phyloP scores from a whole-genome alignment of 2,888 invertebrate species.

The Dastarcus helophoroides region DNA sequence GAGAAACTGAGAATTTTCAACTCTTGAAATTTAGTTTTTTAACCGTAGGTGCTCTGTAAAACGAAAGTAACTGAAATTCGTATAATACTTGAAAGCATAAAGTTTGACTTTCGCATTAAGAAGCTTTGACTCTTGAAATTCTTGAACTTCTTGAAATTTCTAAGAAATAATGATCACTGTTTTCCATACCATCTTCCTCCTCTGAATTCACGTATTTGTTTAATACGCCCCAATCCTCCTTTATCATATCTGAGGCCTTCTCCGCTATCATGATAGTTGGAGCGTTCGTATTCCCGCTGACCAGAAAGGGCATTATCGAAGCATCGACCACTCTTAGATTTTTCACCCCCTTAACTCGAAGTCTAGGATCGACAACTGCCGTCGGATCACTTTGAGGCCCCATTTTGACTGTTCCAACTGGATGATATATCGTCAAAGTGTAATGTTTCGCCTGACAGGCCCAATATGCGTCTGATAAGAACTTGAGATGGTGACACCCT shows the following conservation, averaged over 20 bases:
- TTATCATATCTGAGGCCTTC: conserved; percentile 72
- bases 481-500: conserved; percentile 49
- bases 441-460: conserved; percentile 65
- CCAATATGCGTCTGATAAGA: conserved; percentile 64
- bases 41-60: too few species aligned
- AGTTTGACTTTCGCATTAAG: too few species aligned
- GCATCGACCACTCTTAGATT: conserved; percentile 68
- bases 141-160: background rate
- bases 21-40: too few species aligned
- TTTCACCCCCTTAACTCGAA: conserved; percentile 53
- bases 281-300: conserved; percentile 72
- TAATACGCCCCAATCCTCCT: conserved; percentile 49
- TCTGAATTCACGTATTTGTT: conserved; percentile 7
- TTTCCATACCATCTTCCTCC: too few species aligned
- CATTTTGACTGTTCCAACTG: conserved; percentile 67
- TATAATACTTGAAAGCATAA: too few species aligned
- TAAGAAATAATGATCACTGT: background rate
- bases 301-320: conserved; percentile 71
- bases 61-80: too few species aligned
- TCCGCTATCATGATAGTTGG: conserved; percentile 78
- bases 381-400: conserved; percentile 47
- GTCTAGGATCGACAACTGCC: conserved; percentile 59
- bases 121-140: background rate
- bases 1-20: too few species aligned
- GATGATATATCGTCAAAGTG: conserved; percentile 71